These are phyloP conservation scores for Caenorhabditis afra DNA, from an alignment of 2,888 invertebrate species.

Conservation along the genomic window DNA sequence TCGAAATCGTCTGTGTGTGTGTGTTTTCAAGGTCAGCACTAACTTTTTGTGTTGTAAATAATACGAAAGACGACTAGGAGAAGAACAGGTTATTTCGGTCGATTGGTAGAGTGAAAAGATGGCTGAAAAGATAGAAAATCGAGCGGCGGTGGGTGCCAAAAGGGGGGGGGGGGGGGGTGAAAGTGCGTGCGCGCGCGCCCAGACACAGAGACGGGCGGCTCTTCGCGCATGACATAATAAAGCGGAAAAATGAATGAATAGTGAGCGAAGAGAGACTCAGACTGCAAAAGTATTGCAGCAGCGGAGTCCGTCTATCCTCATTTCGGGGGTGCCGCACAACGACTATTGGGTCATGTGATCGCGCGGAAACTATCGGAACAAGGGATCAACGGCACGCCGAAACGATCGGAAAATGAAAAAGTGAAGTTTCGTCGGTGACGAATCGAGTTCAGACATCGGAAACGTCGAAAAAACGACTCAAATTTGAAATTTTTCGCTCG, in stretches of 20 bases:
- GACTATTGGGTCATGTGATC: too few relatives aligned
- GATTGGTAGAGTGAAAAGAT: conserved; percentile 1
- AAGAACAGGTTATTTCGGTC: conserved; percentile 41
- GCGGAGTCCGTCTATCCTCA: conserved; percentile 4
- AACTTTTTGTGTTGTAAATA: conserved; percentile 48
- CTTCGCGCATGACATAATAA: conserved; percentile 46
- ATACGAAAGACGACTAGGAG: conserved; percentile 17
- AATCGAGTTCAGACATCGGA: conserved; percentile 34
- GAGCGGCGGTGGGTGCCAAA: conserved; percentile 28
- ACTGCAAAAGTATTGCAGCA: background rate
- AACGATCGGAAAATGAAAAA: conserved; percentile 2
- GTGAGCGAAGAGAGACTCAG: conserved; percentile 18
- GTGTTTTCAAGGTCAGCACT: conserved; percentile 40
- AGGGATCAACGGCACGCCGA: conserved; percentile 17
- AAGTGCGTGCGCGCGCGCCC: too few relatives aligned
- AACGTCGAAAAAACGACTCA: background rate
- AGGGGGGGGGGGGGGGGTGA: conserved; percentile 13
- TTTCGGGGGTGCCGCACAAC: too few relatives aligned
- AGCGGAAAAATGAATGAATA: conserved; percentile 15
- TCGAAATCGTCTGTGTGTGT: too few relatives aligned
- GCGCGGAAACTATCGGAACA: conserved; percentile 7
- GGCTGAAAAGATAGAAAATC: conserved; percentile 43
- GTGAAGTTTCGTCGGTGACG: background rate
- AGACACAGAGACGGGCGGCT: too few relatives aligned
- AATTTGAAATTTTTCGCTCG: background rate